These are phyloP conservation scores for Cherax destructor DNA, from an alignment of 1,140 invertebrate genomes.

Conservation along the genomic window DNA sequence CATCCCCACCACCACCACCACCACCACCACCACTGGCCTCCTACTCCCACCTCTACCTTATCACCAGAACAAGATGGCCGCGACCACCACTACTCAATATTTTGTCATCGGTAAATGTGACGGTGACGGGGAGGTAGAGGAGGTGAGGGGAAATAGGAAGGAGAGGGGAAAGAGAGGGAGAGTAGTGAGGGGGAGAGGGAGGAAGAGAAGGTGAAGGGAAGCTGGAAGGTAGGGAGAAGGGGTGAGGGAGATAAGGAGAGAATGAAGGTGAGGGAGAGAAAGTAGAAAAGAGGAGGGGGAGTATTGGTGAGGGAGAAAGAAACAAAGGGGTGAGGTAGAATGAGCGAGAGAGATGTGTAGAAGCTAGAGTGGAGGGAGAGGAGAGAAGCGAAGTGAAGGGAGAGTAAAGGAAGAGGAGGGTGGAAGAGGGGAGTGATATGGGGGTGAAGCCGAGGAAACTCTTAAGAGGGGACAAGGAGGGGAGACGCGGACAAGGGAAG, in stretches of 20 bases:
- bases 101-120: slow-evolving; percentile 66
- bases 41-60: slow-evolving; percentile 24
- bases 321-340: slow-evolving; percentile 9
- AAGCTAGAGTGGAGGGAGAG: neutral
- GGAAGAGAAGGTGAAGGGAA: neutral
- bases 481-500: neutral
- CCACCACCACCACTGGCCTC: neutral
- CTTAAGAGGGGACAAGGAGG: neutral
- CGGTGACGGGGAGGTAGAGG: slow-evolving; percentile 24
- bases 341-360: neutral
- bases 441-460: neutral
- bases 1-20: too few species aligned
- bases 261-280: neutral
- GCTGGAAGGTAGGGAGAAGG: neutral
- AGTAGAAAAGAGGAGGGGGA: neutral
- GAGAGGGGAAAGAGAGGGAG: slow-evolving; percentile 23
- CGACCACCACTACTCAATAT: slow-evolving; percentile 59
- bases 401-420: neutral
- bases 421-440: too few species aligned
- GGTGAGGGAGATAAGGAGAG: neutral
- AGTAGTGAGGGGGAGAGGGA: neutral
- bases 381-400: neutral
- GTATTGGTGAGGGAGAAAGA: slow-evolving; percentile 48
- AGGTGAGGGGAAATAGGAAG: slow-evolving; percentile 3
- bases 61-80: slow-evolving; percentile 56